Base-by-base conservation (phyloP, 2,113 vertebrate genomes). In the Oxyura jamaicensis region DNA sequence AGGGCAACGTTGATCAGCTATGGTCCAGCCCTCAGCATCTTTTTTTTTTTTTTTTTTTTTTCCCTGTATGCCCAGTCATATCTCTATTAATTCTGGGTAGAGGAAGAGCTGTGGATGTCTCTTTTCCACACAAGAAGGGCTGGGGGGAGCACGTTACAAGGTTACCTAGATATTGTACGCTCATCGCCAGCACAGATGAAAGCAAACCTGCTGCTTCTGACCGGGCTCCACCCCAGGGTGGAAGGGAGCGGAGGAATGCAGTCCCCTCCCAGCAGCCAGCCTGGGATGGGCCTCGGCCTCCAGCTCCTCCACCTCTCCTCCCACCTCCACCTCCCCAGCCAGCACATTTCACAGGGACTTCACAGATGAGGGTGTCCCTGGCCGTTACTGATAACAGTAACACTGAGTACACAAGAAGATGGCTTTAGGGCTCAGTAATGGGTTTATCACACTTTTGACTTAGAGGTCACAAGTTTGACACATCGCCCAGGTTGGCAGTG, bases 191-290 rank as follows among this genome's bases (percentile, higher is more conserved):
- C 52, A 11, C 46, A 55, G 83, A 88, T 81, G 76, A 93, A 91
- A 95, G 93, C 59, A 6, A 50, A 14, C 28, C 25, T 1, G 5
- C 44, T 79, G 50, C 52, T 93, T 93, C 76, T 3, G 44, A 35
- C 72, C 5, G 28, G 2, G 73, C 95, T 88, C 93, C 96, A 90
- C 95, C 95, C 95, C 65, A 13, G 91, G 95, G 79, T 82, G 95
- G 65, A 71, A 88, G 87, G 21, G 36, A 67, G 82, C 3, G 0
- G 8, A 93, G 90, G 95, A 97, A 96, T 96, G 93, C 31, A 2
- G 74, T 72, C 42, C 71, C 53, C 67, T 88, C 93, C 94, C 93
- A 44, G 73, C 55, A 77, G 33, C 41, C 52, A 2, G 33, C 2
- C 14, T 1, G 1, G 52, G 83, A 67, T 59, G 83, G 4, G 56